Conservation (phyloP, 2,888 invertebrate genomes). For the Mesorhabditis belari region DNA sequence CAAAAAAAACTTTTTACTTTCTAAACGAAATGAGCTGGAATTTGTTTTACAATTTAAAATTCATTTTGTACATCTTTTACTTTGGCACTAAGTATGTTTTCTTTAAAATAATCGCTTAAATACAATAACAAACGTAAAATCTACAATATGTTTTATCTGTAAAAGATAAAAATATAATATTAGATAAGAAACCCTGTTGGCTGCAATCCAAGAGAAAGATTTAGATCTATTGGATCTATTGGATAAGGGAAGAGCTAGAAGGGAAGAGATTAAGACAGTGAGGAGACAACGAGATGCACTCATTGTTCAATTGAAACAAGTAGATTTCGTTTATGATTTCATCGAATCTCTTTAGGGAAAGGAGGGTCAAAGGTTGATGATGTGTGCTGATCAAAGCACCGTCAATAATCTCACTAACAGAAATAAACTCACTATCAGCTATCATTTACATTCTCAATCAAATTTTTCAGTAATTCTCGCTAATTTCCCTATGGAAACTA, state of each 20-base stretch:
- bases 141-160: no score
- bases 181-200: slow-evolving; percentile 76
- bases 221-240: slow-evolving; percentile 76
- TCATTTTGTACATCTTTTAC: no score
- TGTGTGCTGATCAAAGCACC: not conserved
- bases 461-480: no score
- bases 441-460: no score
- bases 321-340: slow-evolving; percentile 17
- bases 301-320: slow-evolving; percentile 31
- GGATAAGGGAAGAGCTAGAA: slow-evolving; percentile 58
- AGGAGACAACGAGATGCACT: slow-evolving; percentile 34
- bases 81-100: no score
- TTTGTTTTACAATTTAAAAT: no score
- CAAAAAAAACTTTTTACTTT: no score
- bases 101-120: no score
- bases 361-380: not conserved
- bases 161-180: slow-evolving; percentile 18
- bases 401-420: not conserved
- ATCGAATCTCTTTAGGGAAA: not conserved
- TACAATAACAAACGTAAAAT: no score
- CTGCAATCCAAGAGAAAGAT: slow-evolving; percentile 79
- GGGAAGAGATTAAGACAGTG: slow-evolving; percentile 32
- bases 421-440: no score
- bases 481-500: no score
- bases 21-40: no score